Evolutionary conservation across 2,888 invertebrate species (phyloP), one percentile per base, ranked within the genome.

Genomic region (Apotomis betuletana): DNA sequence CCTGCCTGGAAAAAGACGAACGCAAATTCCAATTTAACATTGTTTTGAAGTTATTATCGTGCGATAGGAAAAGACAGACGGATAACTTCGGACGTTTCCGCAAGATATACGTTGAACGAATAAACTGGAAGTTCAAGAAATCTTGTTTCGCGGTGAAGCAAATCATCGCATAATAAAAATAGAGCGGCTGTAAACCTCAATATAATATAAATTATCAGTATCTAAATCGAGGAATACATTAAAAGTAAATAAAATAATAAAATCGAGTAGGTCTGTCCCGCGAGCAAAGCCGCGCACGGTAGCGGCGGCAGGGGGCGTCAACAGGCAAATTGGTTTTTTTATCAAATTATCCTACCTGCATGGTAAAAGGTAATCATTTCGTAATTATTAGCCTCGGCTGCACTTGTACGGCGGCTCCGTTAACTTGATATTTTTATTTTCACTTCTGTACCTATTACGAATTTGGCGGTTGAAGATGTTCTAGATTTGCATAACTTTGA

Each of bases 261-360:
- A 55, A 64, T 44, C 15, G 38, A 51, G 49, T 58, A 49, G 38
- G 60, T 58, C n/a, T 13, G 58, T 15, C 52, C 15, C 57, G 51
- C 59, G 64, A 65, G 46, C 55, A 27, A 27, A 27, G 27, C 36
- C 52, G 46, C 54, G 67, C 49, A 71, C 71, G 57, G 71, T 71
- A 67, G 67, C 70, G 65, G 12, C 5, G 46, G 57, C 61, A 67
- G 67, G 70, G 70, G 67, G 71, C 71, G 71, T 67, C 71, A 67
- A 57, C 71, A 57, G 49, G 67, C 67, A 71, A 67, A 71, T 71
- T 71, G 71, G 61, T 71, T 67, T 71, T 71, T 71, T 71, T 71
- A 71, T 71, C 71, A 71, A 71, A 71, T 71, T 71, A 71, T 71
- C 61, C 52, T 71, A 71, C 71, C 71, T 71, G 67, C 71, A 67